Conservation (phyloP, 1,140 invertebrate genomes). For the Brachystomella parvula region DNA sequence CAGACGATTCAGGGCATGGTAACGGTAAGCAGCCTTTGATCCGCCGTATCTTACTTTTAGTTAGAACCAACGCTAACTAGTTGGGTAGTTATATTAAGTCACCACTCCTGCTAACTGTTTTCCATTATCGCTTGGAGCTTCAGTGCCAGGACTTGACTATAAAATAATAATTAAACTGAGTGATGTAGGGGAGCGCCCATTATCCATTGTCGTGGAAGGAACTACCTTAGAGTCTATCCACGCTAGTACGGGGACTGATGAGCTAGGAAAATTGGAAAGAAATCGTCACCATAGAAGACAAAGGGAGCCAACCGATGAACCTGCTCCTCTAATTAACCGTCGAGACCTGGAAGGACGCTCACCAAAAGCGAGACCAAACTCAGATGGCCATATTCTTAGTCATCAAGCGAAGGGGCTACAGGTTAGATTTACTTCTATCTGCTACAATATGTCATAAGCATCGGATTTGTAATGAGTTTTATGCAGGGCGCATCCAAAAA, state of each 20-base stretch:
- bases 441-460: no score
- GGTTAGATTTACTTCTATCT: constrained; percentile 9
- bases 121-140: background rate
- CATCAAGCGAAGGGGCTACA: constrained; percentile 20
- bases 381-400: constrained; percentile 31
- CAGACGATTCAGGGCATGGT: background rate
- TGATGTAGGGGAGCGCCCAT: constrained; percentile 35
- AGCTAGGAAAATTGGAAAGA: constrained; percentile 10
- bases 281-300: background rate
- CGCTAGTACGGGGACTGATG: constrained; percentile 41
- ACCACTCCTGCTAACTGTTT: background rate
- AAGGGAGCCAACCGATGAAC: background rate
- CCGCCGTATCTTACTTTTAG: no score
- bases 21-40: constrained; percentile 3
- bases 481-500: constrained; percentile 21
- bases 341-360: constrained; percentile 1
- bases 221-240: constrained; percentile 44
- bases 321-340: background rate
- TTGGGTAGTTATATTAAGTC: background rate
- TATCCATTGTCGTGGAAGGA: constrained; percentile 43
- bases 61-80: background rate
- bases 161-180: background rate
- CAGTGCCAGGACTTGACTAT: no score
- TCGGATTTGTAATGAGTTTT: background rate
- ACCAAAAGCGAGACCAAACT: constrained; percentile 33